Percentiles rank a stretch among this genome's conserved stretches.
phyloP scores from a whole-genome alignment of 2,888 invertebrate genomes.

The Zhuqinia jingwanae region DNA sequence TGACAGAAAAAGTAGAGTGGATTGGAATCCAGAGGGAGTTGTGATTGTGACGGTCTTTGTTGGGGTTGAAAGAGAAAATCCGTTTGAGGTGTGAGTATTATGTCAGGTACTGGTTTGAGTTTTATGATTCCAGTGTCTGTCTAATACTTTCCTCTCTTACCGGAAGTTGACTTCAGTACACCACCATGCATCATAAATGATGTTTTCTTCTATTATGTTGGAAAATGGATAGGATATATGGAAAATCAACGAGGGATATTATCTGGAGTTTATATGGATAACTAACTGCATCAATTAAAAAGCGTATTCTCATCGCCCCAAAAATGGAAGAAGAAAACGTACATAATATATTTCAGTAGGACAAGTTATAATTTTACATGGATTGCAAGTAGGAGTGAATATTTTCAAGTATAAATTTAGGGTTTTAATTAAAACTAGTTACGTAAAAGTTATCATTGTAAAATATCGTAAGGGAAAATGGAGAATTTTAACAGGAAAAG shows the following conservation, averaged over 20 bases:
- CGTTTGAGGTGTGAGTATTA: slow-evolving; percentile 93
- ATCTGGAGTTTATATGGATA: too few relatives aligned
- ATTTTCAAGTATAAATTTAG: background rate
- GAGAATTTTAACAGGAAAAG: background rate
- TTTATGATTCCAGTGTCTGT: slow-evolving; percentile 90
- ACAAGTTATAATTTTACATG: background rate
- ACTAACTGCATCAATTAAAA: too few relatives aligned
- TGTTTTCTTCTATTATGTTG: background rate
- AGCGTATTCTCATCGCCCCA: too few relatives aligned
- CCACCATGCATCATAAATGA: background rate
- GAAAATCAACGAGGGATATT: too few relatives aligned
- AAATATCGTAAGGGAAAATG: background rate
- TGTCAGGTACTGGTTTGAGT: slow-evolving; percentile 98
- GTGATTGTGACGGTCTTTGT: background rate
- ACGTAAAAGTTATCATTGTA: background rate
- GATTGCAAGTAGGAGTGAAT: background rate
- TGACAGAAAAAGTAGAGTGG: too few relatives aligned
- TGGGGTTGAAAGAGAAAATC: slow-evolving; percentile 48
- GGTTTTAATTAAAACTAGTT: background rate
- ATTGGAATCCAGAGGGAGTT: slow-evolving; percentile 5
- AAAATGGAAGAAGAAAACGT: too few relatives aligned
- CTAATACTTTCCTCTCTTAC: slow-evolving; percentile 87
- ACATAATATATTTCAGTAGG: too few relatives aligned
- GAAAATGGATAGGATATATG: background rate
- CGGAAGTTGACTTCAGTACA: slow-evolving; percentile 65